Base-by-base conservation (phyloP, 1,140 invertebrate genomes). In the Grapholita molesta region DNA sequence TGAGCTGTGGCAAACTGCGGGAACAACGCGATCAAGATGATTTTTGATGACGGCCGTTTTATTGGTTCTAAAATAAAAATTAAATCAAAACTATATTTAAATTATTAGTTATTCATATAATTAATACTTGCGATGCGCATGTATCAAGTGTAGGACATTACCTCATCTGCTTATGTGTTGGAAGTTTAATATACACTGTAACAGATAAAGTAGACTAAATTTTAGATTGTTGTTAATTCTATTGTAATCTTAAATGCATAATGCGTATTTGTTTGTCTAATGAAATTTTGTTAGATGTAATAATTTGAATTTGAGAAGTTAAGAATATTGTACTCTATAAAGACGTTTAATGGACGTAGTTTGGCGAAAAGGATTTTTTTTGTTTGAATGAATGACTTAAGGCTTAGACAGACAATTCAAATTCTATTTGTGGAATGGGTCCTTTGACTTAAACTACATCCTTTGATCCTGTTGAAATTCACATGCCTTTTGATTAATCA, bases 321-420 rank as follows among this genome's bases (percentile, higher is more conserved):
- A 57, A 61, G 55, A 61, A 61, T 61, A 61, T 61, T 61, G 55
- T 61, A 61, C 55, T 61, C 55, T 48, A 28, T 61, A 61, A 61
- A 61, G 23, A 61, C 55, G 15, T 61, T 61, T 61, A n/a, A n/a
- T n/a, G n/a, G n/a, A n/a, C n/a, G n/a, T n/a, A n/a, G n/a, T n/a
- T n/a, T n/a, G n/a, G n/a, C n/a, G n/a, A n/a, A n/a, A n/a, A n/a
- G n/a, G n/a, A n/a, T n/a, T n/a, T n/a, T n/a, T n/a, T n/a, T n/a
- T n/a, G n/a, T n/a, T n/a, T n/a, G n/a, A n/a, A n/a, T n/a, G n/a
- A n/a, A n/a, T n/a, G n/a, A n/a, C n/a, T n/a, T n/a, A n/a, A n/a
- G n/a, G n/a, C n/a, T n/a, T n/a, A n/a, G n/a, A n/a, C n/a, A n/a
- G n/a, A n/a, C n/a, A n/a, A n/a, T n/a, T n/a, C n/a, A n/a, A n/a